These are phyloP conservation scores for Ciconia stormi DNA, from an alignment of 2,113 vertebrate genomes.

Conservation along the genomic window DNA sequence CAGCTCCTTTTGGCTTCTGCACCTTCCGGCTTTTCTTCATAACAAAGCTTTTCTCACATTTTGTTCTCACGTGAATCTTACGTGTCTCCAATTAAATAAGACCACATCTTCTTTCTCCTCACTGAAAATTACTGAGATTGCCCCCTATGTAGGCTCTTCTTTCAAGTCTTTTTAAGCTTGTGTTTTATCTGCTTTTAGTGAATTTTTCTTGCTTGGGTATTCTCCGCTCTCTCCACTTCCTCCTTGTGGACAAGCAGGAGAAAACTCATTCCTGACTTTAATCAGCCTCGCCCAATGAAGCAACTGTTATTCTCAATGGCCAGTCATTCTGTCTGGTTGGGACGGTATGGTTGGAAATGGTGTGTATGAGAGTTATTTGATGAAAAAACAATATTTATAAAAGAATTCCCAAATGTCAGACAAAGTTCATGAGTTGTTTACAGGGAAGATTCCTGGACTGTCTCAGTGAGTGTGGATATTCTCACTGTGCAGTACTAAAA, in stretches of 20 bases:
- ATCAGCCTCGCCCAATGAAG: background rate
- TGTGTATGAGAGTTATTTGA: background rate
- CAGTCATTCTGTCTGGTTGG: background rate
- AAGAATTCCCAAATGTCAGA: background rate
- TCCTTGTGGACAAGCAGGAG: background rate
- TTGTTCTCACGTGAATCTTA: background rate
- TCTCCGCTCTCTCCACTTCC: background rate
- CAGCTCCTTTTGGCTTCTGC: conserved; percentile 9
- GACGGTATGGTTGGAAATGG: background rate
- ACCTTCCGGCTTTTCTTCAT: background rate
- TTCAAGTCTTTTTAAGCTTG: background rate
- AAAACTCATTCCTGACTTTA: background rate
- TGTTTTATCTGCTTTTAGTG: background rate
- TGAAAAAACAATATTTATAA: background rate
- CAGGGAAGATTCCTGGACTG: background rate
- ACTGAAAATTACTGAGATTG: background rate
- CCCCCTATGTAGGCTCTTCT: background rate
- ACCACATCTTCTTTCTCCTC: background rate
- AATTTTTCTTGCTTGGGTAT: background rate
- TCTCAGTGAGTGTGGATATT: background rate
- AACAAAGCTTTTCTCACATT: background rate
- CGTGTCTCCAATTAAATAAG: background rate
- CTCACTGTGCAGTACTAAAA: background rate
- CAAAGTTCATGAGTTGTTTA: background rate
- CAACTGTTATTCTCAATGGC: background rate